These are phyloP conservation scores for Zosterops hypoxanthus DNA, from an alignment of 2,113 vertebrate genomes.

Conservation along the genomic window DNA sequence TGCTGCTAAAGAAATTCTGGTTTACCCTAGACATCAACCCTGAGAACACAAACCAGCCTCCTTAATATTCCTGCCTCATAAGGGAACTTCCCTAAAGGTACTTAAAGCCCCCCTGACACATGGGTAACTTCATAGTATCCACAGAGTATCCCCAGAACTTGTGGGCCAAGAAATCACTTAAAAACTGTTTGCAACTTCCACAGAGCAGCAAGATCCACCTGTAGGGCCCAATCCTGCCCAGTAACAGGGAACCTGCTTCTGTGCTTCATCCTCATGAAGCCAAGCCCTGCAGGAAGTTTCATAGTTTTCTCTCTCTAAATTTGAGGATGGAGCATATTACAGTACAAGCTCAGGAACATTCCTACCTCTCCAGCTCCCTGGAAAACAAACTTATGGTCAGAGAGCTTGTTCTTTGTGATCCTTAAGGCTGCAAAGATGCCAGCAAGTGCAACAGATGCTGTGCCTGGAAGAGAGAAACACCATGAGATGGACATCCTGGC, in stretches of 20 bases:
- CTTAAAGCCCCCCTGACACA: neutral
- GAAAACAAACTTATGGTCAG: slow-evolving; percentile 93
- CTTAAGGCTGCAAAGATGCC: slow-evolving; percentile 90
- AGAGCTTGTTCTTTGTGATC: slow-evolving; percentile 91
- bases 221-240: neutral
- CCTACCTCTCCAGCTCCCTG: slow-evolving; percentile 96
- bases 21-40: neutral
- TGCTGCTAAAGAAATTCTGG: neutral
- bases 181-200: neutral
- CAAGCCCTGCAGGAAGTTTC: neutral
- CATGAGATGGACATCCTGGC: neutral
- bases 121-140: fast-evolving
- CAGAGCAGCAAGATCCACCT: neutral
- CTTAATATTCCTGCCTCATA: neutral
- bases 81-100: neutral
- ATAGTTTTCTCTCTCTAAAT: neutral
- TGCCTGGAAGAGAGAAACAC: slow-evolving; percentile 78
- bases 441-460: slow-evolving; percentile 92
- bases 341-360: neutral
- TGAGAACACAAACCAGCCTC: neutral
- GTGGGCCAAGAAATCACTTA: neutral
- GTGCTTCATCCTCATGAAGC: neutral
- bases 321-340: neutral
- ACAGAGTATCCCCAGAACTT: neutral
- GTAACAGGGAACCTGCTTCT: neutral